Evolutionary conservation across 2,113 vertebrate genomes (phyloP).

Genomic region (Lagopus muta): DNA sequence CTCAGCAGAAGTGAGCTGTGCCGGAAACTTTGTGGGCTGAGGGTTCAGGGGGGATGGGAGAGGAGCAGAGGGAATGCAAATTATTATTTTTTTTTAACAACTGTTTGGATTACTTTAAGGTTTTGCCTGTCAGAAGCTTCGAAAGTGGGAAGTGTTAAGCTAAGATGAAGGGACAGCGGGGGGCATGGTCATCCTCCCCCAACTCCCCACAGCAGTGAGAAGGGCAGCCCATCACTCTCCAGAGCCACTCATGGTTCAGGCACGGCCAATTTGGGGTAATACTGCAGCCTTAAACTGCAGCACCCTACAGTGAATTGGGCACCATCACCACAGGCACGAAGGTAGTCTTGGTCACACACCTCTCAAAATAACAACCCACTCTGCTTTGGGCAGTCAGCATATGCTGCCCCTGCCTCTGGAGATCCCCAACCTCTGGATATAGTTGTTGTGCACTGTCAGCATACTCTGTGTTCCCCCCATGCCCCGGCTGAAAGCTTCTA

Average conservation of each 20-base stretch:
- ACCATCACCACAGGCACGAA: neutral
- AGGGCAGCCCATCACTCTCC: too few relatives aligned
- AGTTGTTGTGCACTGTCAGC: neutral
- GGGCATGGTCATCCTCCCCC: neutral
- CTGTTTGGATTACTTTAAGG: neutral
- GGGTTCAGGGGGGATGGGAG: conserved; percentile 47
- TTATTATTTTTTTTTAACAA: neutral
- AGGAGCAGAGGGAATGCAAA: neutral
- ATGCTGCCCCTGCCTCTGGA: neutral
- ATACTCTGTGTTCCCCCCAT: neutral
- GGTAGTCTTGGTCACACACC: fast-evolving
- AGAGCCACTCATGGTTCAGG: neutral
- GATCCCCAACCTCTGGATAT: too few relatives aligned
- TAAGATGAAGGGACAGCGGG: neutral
- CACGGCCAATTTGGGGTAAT: neutral
- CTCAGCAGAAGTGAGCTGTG: conserved; percentile 58
- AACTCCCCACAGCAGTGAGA: neutral
- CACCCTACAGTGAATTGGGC: neutral
- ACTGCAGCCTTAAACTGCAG: neutral
- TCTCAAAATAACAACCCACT: neutral
- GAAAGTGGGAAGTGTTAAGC: neutral
- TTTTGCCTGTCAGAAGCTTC: neutral
- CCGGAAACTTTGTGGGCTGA: conserved; percentile 59
- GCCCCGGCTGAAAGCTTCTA: neutral
- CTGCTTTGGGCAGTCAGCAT: neutral